These are phyloP conservation scores for Gopherus evgoodei DNA, from an alignment of 2,113 vertebrate genomes.

Conservation along the genomic window DNA sequence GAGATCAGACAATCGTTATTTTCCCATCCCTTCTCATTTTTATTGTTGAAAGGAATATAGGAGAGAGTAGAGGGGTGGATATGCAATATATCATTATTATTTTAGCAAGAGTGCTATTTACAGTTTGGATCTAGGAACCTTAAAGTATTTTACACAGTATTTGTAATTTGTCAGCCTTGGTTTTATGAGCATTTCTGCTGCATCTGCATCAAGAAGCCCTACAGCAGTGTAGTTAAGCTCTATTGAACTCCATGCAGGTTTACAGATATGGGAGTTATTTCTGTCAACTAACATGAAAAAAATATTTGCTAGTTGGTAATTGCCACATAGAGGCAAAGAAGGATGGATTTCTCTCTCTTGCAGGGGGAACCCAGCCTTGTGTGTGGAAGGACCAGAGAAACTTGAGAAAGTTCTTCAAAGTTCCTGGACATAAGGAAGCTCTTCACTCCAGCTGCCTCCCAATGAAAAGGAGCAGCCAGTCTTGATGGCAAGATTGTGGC, in stretches of 20 bases:
- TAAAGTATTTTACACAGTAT: background rate
- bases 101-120: background rate
- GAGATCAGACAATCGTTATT: constrained; percentile 33
- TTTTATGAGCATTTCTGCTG: background rate
- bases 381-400: background rate
- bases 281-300: constrained; percentile 2
- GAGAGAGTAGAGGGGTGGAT: background rate
- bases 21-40: constrained; percentile 20
- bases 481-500: background rate
- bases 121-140: background rate
- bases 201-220: background rate
- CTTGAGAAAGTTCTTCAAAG: too few species aligned
- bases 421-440: too few species aligned
- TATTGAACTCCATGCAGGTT: background rate
- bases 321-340: background rate
- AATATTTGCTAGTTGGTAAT: background rate
- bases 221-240: constrained; percentile 15
- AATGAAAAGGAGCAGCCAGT: too few species aligned
- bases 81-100: background rate
- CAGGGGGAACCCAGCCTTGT: background rate
- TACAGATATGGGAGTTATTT: background rate
- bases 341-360: background rate
- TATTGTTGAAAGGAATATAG: rapidly evolving
- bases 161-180: background rate
- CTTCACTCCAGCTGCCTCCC: too few species aligned